Evolutionary conservation across 2,888 invertebrate genomes (phyloP).

Genomic region (Oscheius myriophilus): DNA sequence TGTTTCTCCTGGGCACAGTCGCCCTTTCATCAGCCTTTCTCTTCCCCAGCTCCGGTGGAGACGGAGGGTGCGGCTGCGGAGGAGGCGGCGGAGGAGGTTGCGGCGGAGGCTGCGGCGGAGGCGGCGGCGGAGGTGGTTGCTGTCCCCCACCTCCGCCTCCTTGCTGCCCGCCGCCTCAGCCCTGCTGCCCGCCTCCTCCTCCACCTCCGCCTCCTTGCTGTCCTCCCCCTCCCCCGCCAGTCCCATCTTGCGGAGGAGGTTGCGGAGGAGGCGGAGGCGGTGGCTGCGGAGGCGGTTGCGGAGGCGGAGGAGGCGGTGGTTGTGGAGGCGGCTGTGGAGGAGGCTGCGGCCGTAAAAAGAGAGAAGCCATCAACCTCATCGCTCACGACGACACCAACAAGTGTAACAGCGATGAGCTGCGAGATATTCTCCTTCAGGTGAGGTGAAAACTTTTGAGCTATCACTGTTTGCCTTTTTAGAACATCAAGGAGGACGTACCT

Average conservation of each 20-base stretch:
- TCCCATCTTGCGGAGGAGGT: neutral
- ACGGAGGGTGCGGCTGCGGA: slow-evolving; percentile 5
- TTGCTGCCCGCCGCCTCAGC: neutral
- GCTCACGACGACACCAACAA: slow-evolving; percentile 42
- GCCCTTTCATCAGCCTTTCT: slow-evolving; percentile 2
- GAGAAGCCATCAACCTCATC: slow-evolving; percentile 45
- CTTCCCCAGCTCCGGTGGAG: slow-evolving; percentile 1
- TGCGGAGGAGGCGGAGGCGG: too few relatives aligned
- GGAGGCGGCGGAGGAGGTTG: neutral
- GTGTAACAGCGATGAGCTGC: slow-evolving; percentile 51
- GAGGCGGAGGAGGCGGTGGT: too few relatives aligned
- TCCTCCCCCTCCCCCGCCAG: neutral
- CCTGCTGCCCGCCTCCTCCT: slow-evolving; percentile 9
- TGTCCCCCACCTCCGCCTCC: neutral
- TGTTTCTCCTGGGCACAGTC: neutral
- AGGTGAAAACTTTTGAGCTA: too few relatives aligned
- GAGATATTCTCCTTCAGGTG: slow-evolving; percentile 37
- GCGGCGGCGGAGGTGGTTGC: neutral
- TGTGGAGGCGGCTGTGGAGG: neutral
- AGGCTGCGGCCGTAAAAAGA: slow-evolving; percentile 40
- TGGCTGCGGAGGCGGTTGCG: too few relatives aligned
- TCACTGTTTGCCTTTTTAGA: slow-evolving; percentile 15
- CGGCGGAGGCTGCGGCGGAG: neutral
- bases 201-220: neutral
- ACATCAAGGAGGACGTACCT: slow-evolving; percentile 38